Evolutionary conservation across 2,888 invertebrate species (phyloP).

Genomic region (Camponotus fellah): DNA sequence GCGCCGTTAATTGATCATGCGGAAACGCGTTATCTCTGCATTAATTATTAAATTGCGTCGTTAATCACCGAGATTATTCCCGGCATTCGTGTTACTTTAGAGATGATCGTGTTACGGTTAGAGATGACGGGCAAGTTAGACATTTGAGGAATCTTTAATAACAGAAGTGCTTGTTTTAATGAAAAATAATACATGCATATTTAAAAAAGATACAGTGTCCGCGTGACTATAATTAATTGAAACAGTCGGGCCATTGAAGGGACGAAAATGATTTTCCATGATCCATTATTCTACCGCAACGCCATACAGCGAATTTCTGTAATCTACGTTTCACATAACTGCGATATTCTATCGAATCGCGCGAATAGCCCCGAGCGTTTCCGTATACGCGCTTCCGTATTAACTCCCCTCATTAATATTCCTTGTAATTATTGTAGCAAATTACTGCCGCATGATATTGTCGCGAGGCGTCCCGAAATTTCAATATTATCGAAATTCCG

Average conservation of each 20-base stretch:
- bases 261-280: not conserved
- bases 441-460: slow-evolving; percentile 48
- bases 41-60: slow-evolving; percentile 44
- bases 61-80: slow-evolving; percentile 37
- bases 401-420: slow-evolving; percentile 54
- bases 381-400: slow-evolving; percentile 28
- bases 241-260: not conserved
- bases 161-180: not conserved
- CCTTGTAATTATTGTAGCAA: slow-evolving; percentile 46
- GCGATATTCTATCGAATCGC: slow-evolving; percentile 40
- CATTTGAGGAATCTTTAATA: not conserved
- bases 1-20: slow-evolving; percentile 40
- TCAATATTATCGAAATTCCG: slow-evolving; percentile 51
- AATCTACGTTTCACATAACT: not conserved
- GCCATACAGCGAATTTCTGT: not conserved
- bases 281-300: not conserved
- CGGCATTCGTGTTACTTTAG: not conserved
- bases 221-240: not conserved
- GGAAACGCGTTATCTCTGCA: slow-evolving; percentile 22
- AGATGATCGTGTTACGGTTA: not conserved
- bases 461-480: slow-evolving; percentile 42
- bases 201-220: not conserved
- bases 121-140: not conserved
- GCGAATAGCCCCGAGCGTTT: slow-evolving; percentile 20
- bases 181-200: not conserved